These are phyloP conservation scores for Labeo catla DNA, from an alignment of 2,113 vertebrate genomes.

Conservation along the genomic window DNA sequence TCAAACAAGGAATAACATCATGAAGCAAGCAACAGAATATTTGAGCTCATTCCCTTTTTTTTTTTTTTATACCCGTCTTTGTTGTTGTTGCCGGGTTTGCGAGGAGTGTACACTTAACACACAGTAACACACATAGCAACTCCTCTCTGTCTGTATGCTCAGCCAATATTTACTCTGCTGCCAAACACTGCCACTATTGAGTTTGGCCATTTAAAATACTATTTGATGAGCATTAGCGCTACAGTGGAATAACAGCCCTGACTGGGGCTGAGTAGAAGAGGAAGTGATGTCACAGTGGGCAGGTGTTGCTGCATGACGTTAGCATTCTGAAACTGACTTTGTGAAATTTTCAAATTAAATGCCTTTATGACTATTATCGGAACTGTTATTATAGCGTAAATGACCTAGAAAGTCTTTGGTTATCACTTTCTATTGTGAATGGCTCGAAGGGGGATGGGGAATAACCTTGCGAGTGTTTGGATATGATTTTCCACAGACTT, in stretches of 20 bases:
- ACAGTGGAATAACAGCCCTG: conserved; percentile 73
- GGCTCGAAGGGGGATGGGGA: conserved; percentile 44
- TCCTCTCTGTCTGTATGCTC: conserved; percentile 85
- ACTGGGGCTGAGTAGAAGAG: conserved; percentile 64
- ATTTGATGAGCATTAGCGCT: conserved; percentile 86
- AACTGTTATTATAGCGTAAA: background rate
- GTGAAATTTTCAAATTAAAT: background rate
- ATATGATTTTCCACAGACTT: conserved; percentile 59
- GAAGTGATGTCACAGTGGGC: conserved; percentile 59
- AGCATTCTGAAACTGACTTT: background rate
- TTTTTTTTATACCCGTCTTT: conserved; percentile 64
- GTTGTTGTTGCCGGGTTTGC: conserved; percentile 73
- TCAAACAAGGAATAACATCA: conserved; percentile 67
- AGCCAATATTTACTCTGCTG: conserved; percentile 92
- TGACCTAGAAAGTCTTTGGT: conserved; percentile 5
- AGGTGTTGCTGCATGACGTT: conserved; percentile 35
- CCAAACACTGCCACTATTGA: conserved; percentile 86
- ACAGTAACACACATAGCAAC: conserved; percentile 89
- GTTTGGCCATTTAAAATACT: conserved; percentile 83
- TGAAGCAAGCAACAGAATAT: conserved; percentile 65
- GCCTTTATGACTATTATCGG: background rate
- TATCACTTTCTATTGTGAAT: conserved; percentile 43
- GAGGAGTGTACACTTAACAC: conserved; percentile 74
- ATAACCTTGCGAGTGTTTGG: conserved; percentile 59
- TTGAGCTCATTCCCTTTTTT: conserved; percentile 46